phyloP scores from a whole-genome alignment of 2,797 vertebrate genomes.

The Vultur gryphus region DNA sequence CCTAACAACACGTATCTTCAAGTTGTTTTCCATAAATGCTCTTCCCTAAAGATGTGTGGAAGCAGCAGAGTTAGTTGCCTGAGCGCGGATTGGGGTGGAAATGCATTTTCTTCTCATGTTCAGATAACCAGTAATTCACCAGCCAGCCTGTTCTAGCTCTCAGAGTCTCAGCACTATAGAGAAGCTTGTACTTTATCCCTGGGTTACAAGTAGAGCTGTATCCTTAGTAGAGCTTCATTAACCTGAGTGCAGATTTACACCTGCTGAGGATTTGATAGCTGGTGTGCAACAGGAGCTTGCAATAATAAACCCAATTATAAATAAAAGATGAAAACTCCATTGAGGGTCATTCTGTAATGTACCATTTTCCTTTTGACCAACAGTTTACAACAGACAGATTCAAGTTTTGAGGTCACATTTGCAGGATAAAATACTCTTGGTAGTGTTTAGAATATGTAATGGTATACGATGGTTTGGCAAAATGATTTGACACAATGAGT shows the following conservation, averaged over 20 bases:
- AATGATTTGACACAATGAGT: background rate
- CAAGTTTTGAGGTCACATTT: background rate
- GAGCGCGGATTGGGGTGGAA: background rate
- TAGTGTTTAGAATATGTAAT: background rate
- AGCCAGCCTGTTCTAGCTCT: background rate
- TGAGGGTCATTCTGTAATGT: background rate
- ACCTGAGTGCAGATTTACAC: background rate
- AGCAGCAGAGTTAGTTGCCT: background rate
- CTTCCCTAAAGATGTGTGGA: background rate
- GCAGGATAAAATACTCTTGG: background rate
- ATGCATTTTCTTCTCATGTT: background rate
- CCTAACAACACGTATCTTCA: background rate
- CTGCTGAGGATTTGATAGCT: background rate
- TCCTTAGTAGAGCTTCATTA: background rate
- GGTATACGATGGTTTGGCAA: fast-evolving
- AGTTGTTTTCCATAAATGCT: background rate
- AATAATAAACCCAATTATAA: background rate
- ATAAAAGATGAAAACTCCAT: background rate
- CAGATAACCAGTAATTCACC: background rate
- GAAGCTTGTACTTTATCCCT: background rate
- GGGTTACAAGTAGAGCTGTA: background rate
- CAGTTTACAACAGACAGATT: background rate
- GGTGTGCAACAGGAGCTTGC: background rate
- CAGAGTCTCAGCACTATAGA: background rate
- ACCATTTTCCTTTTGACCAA: background rate